These are phyloP conservation scores for Indicator maculatus DNA, from an alignment of 2,113 vertebrate genomes.

Conservation along the genomic window DNA sequence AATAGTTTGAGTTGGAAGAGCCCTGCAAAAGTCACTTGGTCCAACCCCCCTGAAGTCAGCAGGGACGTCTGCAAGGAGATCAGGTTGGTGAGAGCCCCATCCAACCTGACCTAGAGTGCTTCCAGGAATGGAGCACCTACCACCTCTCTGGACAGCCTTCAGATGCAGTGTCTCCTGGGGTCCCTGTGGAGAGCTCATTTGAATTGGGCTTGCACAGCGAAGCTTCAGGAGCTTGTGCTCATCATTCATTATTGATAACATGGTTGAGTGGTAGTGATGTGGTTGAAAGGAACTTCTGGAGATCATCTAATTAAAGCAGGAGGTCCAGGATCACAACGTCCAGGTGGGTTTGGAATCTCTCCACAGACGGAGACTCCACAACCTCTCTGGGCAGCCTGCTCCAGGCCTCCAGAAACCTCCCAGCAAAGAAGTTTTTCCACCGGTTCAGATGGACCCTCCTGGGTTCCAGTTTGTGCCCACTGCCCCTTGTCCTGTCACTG, in stretches of 20 bases:
- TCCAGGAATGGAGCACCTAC: neutral
- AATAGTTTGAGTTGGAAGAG: neutral
- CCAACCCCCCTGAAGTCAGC: neutral
- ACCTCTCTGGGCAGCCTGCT: neutral
- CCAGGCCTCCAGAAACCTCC: no score
- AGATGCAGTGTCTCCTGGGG: neutral
- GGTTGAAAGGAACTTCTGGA: neutral
- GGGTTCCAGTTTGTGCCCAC: no score
- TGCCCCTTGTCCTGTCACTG: no score
- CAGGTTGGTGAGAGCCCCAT: neutral
- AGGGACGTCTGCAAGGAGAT: neutral
- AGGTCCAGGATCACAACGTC: neutral
- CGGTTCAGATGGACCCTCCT: no score
- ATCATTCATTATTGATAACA: fast-evolving
- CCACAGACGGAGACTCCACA: neutral
- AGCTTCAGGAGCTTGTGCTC: fast-evolving
- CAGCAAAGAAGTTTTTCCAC: no score
- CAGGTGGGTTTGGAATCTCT: neutral
- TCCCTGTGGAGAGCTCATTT: neutral
- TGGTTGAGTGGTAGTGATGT: fast-evolving
- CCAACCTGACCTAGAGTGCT: neutral
- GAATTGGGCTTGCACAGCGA: neutral
- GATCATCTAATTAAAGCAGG: neutral
- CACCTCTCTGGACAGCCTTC: neutral
- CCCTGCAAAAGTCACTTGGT: neutral